Evolutionary conservation across 2,113 vertebrate species (phyloP), one percentile per base, ranked within the genome.

Genomic region (Neodontobutis hainanensis): DNA sequence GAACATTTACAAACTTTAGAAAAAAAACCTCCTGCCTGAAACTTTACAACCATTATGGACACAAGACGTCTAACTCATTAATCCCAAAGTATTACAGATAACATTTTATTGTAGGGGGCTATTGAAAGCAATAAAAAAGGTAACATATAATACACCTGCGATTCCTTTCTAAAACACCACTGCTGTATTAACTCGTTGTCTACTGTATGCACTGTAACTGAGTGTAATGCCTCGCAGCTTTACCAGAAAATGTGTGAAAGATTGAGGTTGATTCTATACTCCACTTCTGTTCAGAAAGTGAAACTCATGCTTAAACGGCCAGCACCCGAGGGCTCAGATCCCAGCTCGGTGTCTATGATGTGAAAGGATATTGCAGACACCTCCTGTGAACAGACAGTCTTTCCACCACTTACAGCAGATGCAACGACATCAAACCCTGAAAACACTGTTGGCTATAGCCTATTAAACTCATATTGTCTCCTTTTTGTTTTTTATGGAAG

Each of bases 301-400:
- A 75, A 69, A 70, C 55, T 75, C 52, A 43, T 4, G 35, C 14
- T 36, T 34, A 61, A 55, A 57, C 35, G 40, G 47, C 14, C 38
- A 51, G 63, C 71, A 72, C 72, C 64, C 19, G 7, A 14, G 42
- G 75, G 61, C 50, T 75, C 51, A 44, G 63, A 68, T 80, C 77
- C 32, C 75, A 77, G 82, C 71, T 73, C 65, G 77, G 73, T 62
- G 62, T 57, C 62, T 73, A 50, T 73, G 65, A 75, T 66, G 70
- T 80, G 38, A 43, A 69, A 70, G 69, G 65, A 66, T 74, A 50
- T 51, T 77, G 68, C 61, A 43, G 68, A 63, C 65, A 8, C 83
- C 81, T 69, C 65, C 83, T 80, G 83, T 75, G 76, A 85, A 68
- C 63, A 76, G 65, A 69, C 66, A 68, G 64, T 19, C 51, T 67